A percentile compares a stretch with the other conserved stretches of the same genome.
Conservation (phyloP, 2,797 vertebrate genomes). For the Poecile montanus region DNA sequence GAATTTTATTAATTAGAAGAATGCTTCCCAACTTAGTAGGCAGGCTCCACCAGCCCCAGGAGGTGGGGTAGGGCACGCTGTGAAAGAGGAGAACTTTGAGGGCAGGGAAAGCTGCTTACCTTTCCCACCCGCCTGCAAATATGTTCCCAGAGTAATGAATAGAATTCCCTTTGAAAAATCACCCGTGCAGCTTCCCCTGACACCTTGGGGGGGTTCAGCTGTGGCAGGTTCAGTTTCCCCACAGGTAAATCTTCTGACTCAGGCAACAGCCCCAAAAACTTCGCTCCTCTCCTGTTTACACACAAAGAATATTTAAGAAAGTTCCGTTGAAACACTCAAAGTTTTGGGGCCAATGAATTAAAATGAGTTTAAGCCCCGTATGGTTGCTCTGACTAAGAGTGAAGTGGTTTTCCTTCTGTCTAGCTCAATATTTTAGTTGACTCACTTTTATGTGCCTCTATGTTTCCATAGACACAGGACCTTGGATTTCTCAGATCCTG, state of each 20-base stretch:
- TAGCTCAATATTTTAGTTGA: not conserved
- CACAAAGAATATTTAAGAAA: not conserved
- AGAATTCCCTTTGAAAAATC: not conserved
- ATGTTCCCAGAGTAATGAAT: conserved; percentile 22
- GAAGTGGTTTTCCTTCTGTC: not conserved
- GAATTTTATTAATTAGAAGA: conserved; percentile 60
- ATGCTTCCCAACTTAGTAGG: conserved; percentile 48
- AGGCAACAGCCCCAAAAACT: not conserved
- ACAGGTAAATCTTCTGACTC: not conserved
- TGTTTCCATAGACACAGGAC: conserved; percentile 19
- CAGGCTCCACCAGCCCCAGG: conserved; percentile 36
- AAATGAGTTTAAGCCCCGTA: not conserved
- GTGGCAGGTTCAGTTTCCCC: not conserved
- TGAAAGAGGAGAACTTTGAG: not conserved
- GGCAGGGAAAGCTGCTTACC: conserved; percentile 10
- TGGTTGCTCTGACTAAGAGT: not conserved
- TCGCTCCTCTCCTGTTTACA: not conserved
- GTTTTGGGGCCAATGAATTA: not conserved
- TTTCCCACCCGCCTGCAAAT: conserved; percentile 20
- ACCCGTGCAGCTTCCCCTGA: not conserved
- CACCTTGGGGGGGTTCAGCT: not conserved
- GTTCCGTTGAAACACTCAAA: fast-evolving
- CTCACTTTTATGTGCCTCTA: not conserved
- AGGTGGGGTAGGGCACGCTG: conserved; percentile 22
- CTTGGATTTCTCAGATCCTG: conserved; percentile 29